phyloP scores from a whole-genome alignment of 2,888 invertebrate species.

The Chaetogeoica ovagalla region DNA sequence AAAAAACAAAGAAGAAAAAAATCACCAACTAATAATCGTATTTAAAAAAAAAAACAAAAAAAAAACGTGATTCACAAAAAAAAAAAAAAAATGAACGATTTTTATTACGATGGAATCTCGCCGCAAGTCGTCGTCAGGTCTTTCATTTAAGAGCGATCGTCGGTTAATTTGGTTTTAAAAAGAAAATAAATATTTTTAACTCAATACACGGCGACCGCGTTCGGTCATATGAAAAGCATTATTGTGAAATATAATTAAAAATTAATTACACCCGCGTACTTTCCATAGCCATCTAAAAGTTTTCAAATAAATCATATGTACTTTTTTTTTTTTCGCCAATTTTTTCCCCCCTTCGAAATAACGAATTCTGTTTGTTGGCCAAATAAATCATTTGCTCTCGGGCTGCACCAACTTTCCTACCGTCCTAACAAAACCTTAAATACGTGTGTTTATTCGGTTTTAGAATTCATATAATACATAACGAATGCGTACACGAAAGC shows the following conservation, averaged over 20 bases:
- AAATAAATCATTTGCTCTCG: background rate
- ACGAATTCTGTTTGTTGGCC: background rate
- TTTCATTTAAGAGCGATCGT: background rate
- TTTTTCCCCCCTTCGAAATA: background rate
- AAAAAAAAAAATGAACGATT: too few species aligned
- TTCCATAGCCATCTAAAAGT: background rate
- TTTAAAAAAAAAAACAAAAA: too few species aligned
- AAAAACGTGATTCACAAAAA: too few species aligned
- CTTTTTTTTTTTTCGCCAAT: background rate
- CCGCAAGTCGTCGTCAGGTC: background rate
- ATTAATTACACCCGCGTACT: background rate
- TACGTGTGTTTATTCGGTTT: background rate
- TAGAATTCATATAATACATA: background rate
- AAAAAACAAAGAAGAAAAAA: too few species aligned
- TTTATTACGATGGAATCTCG: too few species aligned
- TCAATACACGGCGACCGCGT: background rate
- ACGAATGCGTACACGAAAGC: background rate
- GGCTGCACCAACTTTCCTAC: background rate
- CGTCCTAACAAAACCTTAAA: background rate
- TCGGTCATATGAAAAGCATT: background rate
- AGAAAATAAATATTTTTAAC: background rate
- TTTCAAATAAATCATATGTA: conserved; percentile 13
- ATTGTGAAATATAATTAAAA: background rate
- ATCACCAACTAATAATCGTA: too few species aligned
- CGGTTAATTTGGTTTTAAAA: conserved; percentile 2